Base-by-base conservation (phyloP, 2,113 vertebrate species). In the Trinectes maculatus region DNA sequence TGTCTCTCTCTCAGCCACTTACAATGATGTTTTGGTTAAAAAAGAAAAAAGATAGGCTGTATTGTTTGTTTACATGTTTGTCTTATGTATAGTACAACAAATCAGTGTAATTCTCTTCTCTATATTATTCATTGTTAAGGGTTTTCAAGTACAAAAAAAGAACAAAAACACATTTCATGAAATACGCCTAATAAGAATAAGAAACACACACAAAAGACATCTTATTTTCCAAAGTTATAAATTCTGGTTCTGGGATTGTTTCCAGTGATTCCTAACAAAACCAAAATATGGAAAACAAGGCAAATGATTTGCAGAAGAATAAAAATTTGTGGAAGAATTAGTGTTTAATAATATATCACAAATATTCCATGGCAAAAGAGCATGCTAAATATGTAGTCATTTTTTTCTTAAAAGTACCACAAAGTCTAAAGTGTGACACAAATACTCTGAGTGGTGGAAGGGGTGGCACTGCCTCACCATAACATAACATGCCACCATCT, bases 401-500 rank as follows among this genome's bases (percentile, higher is more conserved):
- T 52, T 29, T 40, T 48, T 56, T 52, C 4, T 51, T 10, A 28
- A 19, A 71, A 55, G 11, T 26, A 55, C 61, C 47, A 28, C 55
- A 76, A 76, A 60, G 49, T 63, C 71, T 21, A 55, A n/a, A 70
- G 48, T 33, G 65, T 60, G 56, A 71, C 36, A 73, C 55, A 82
- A 71, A 72, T 44, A 78, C 49, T 46, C 19, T 19, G 28, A 60
- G 47, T 42, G 36, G 21, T 65, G 26, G 52, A n/a, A 62, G 6
- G 42, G 51, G 36, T 52, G 51, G 40, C 57, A 63, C 56, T 40
- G 43, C 48, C n/a, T 46, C 40, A 13, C 28, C 29, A 18, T 40
- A 22, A 24, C 31, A 25, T 36, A 57, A 28, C 52, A 65, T 33
- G 24, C 24, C 64, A 57, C 58, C 31, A 42, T 54, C 36, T 21